Percentiles rank a stretch among this genome's conserved stretches.
Conservation (phyloP, 2,797 vertebrate species). For the Tapirus indicus region DNA sequence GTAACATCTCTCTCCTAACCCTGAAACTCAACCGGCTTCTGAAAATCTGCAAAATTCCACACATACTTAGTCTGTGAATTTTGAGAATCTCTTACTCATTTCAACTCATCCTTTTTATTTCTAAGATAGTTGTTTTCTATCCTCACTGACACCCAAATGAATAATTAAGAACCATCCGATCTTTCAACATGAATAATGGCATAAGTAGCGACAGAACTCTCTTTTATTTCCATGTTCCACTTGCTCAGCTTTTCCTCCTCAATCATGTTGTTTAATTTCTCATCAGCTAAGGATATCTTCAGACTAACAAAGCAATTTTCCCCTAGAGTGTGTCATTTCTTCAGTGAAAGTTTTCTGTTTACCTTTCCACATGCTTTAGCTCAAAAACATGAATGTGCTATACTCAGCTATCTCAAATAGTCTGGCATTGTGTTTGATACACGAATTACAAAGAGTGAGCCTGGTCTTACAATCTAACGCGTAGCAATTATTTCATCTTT, state of each 20-base stretch:
- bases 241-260: slow-evolving; percentile 55
- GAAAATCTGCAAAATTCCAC: neutral
- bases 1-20: neutral
- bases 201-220: slow-evolving; percentile 51
- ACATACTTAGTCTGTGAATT: neutral
- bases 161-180: slow-evolving; percentile 74
- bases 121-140: slow-evolving; percentile 38
- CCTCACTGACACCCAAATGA: slow-evolving; percentile 45
- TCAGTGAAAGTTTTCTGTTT: slow-evolving; percentile 40
- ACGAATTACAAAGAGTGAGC: neutral
- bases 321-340: slow-evolving; percentile 42
- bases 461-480: neutral
- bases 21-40: neutral
- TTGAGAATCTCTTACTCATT: slow-evolving; percentile 56
- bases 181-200: slow-evolving; percentile 32
- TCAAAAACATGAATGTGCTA: neutral
- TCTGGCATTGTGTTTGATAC: neutral
- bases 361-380: neutral
- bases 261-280: slow-evolving; percentile 75
- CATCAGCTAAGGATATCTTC: slow-evolving; percentile 52
- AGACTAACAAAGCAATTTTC: slow-evolving; percentile 57
- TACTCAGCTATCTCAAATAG: neutral
- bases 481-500: neutral
- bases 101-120: slow-evolving; percentile 55
- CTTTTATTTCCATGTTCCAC: slow-evolving; percentile 32